Percentiles rank a stretch among this genome's conserved stretches.
phyloP scores from a whole-genome alignment of 2,797 vertebrate species.

The Mus caroli region DNA sequence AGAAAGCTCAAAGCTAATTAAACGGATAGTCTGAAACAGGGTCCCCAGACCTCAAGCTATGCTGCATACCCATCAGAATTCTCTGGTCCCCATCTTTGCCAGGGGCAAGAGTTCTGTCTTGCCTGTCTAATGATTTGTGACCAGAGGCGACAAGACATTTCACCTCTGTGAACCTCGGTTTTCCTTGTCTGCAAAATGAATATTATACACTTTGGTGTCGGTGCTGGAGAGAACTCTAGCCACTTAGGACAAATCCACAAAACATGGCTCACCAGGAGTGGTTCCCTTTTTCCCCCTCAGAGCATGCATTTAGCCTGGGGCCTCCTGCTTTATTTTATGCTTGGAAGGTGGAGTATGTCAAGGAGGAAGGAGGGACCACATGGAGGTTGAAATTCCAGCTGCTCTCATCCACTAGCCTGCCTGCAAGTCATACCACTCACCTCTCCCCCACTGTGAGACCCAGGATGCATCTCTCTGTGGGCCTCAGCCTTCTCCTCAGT shows the following conservation, averaged over 20 bases:
- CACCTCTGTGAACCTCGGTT: not conserved
- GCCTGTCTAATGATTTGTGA: not conserved
- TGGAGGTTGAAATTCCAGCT: not conserved
- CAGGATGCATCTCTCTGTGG: not conserved
- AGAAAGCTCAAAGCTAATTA: conserved; percentile 26
- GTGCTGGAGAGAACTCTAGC: not conserved
- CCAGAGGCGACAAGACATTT: not conserved
- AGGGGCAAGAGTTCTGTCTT: not conserved
- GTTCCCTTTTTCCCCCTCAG: not conserved
- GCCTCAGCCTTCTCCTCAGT: not conserved
- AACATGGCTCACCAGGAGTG: not conserved
- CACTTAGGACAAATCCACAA: not conserved
- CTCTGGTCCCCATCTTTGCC: not conserved
- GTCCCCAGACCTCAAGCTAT: not conserved
- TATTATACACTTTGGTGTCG: not conserved
- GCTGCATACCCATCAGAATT: rapidly evolving
- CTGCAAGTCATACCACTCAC: not conserved
- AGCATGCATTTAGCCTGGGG: not conserved
- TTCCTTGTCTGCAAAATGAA: not conserved
- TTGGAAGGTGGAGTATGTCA: not conserved
- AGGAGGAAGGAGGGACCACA: not conserved
- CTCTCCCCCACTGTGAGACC: not conserved
- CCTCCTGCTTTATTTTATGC: not conserved
- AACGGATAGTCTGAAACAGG: not conserved
- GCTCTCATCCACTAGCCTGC: not conserved